A percentile compares a stretch with the other conserved stretches of the same genome.
phyloP scores from a whole-genome alignment of 2,797 vertebrate genomes.

The Otolemur crassicaudatus region DNA sequence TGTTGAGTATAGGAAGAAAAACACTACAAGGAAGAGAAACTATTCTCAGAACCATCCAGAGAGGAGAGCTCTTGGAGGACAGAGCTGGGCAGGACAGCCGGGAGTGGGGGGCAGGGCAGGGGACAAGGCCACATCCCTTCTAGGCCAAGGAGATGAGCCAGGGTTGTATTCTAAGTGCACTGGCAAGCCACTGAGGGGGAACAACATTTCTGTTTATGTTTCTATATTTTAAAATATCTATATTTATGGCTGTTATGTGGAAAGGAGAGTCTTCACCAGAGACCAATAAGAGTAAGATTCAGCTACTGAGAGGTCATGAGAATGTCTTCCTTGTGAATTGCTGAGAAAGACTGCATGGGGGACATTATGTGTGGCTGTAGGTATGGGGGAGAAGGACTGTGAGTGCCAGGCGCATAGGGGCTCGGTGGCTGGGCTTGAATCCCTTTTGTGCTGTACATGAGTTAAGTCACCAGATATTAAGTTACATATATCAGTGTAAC shows the following conservation, averaged over 20 bases:
- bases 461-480: neutral
- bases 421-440: neutral
- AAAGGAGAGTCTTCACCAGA: neutral
- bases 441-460: fast-evolving
- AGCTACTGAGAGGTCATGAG: neutral
- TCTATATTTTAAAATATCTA: neutral
- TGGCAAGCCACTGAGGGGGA: neutral
- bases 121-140: no score
- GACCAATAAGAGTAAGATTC: neutral
- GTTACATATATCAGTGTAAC: constrained; percentile 32
- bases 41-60: neutral
- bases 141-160: neutral
- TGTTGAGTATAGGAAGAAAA: neutral
- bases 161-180: neutral
- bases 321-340: fast-evolving
- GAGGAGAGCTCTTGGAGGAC: neutral
- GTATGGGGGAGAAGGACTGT: neutral
- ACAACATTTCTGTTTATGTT: neutral
- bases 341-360: neutral
- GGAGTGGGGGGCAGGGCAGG: neutral
- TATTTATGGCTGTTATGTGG: neutral
- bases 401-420: neutral
- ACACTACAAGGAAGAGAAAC: neutral
- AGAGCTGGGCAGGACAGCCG: neutral
- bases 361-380: neutral